Conservation (phyloP, 2,888 invertebrate species). For the Podabrus alpinus region DNA sequence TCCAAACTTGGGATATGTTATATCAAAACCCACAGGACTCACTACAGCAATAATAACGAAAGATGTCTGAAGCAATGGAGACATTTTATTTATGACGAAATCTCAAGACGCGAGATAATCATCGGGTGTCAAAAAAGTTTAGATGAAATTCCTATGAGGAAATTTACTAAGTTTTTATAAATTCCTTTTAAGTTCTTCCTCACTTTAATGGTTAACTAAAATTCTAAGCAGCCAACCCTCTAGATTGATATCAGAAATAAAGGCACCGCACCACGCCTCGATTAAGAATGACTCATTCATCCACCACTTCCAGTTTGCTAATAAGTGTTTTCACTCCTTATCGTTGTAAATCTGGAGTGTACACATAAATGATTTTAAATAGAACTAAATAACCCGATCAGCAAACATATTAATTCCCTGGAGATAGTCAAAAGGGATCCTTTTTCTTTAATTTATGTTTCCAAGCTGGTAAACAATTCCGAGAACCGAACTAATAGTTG, state of each 20-base stretch:
- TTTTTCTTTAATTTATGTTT: neutral
- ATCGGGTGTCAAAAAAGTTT: neutral
- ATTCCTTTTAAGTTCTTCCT: neutral
- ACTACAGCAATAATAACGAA: conserved; percentile 22
- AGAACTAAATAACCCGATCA: neutral
- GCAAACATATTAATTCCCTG: neutral
- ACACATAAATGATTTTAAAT: neutral
- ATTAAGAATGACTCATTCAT: neutral
- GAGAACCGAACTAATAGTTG: neutral
- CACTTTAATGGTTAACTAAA: neutral
- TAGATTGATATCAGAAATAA: neutral
- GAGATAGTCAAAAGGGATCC: neutral
- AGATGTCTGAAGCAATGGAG: conserved; percentile 19
- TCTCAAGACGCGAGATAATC: neutral
- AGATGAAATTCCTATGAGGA: neutral
- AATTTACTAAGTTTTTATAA: neutral
- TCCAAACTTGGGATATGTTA: conserved; percentile 22
- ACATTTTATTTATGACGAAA: conserved; percentile 18
- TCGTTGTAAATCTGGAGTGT: neutral
- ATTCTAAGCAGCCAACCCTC: neutral
- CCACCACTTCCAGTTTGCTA: neutral
- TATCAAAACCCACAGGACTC: conserved; percentile 24
- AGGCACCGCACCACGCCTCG: neutral
- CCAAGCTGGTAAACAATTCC: neutral
- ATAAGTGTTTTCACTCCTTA: neutral